Evolutionary conservation across 2,888 invertebrate genomes (phyloP), one percentile per base, ranked within the genome.

Genomic region (Chrysolina americana): DNA sequence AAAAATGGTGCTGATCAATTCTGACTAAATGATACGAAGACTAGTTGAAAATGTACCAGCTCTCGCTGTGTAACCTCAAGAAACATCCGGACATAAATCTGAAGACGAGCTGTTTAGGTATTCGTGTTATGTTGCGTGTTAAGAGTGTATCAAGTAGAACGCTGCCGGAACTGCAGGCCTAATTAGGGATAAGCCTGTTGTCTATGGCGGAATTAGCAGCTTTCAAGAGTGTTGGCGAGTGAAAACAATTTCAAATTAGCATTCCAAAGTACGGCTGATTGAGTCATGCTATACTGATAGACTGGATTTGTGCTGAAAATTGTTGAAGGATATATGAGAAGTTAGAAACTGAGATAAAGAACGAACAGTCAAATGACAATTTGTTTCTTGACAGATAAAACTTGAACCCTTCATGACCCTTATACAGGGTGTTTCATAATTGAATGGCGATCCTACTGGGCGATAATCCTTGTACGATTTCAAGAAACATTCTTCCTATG

Each of bases 121-220:
- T 53, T 53, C 53, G 53, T 21, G 21, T 21, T 21, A 17, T 65
- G 74, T 78, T 80, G 78, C 78, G 78, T 80, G 79, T 66, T 75
- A 71, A 76, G 69, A 65, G 74, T 70, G 71, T 72, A 77, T 78
- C 66, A 66, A 73, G 75, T 73, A 74, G 68, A 63, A 74, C 72
- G 71, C 70, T 74, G 78, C 73, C 78, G 80, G 78, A 80, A 80
- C 76, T 80, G 78, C 76, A 77, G 75, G 71, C 65, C 80, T 79
- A 80, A 80, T 80, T 78, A 78, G 80, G 78, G 71, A 78, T 80
- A 78, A 76, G 76, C 75, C 74, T 72, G 75, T 53, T 53, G 48
- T 48, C 41, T 36, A 10, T 13, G 15, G 44, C 21, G 21, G 9
- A 36, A 44, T 50, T 10, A 50, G 6, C n/a, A 41, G 48, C 23